These are phyloP conservation scores for Salticus scenicus DNA, from an alignment of 2,888 invertebrate species.

Conservation along the genomic window DNA sequence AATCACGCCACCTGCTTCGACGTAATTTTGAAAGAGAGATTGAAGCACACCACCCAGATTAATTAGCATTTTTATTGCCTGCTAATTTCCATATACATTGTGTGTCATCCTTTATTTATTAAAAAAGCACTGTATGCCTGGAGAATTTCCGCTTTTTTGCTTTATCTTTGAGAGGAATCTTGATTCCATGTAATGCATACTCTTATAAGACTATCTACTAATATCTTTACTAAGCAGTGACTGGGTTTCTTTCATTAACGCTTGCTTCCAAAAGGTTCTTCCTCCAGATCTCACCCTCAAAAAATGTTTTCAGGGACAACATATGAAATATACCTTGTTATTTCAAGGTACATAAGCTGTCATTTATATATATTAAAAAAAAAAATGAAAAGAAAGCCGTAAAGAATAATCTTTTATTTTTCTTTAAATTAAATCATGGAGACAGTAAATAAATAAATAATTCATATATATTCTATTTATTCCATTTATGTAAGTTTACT, in stretches of 20 bases:
- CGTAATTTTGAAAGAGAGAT: slow-evolving; percentile 45
- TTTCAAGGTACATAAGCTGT: background rate
- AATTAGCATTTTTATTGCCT: slow-evolving; percentile 67
- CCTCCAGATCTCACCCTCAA: background rate
- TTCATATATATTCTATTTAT: no score
- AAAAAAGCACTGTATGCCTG: slow-evolving; percentile 40
- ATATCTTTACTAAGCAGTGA: slow-evolving; percentile 42
- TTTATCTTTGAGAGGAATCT: slow-evolving; percentile 46
- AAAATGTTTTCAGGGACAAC: background rate
- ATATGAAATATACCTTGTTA: background rate
- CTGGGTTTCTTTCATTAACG: slow-evolving; percentile 48
- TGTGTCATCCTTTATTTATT: slow-evolving; percentile 66
- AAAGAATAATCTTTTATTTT: no score
- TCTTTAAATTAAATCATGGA: no score
- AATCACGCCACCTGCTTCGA: slow-evolving; percentile 32
- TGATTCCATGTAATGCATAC: slow-evolving; percentile 49
- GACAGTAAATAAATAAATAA: no score
- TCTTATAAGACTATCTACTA: slow-evolving; percentile 20
- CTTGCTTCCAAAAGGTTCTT: background rate
- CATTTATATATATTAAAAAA: no score
- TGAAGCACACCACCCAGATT: slow-evolving; percentile 51
- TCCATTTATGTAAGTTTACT: no score
- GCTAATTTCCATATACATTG: slow-evolving; percentile 66
- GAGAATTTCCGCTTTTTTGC: slow-evolving; percentile 36
- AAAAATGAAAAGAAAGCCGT: no score